Percentiles rank a stretch among this genome's conserved stretches.
These are phyloP conservation scores for Megathymus violae DNA, from an alignment of 1,140 invertebrate species.

Conservation along the genomic window DNA sequence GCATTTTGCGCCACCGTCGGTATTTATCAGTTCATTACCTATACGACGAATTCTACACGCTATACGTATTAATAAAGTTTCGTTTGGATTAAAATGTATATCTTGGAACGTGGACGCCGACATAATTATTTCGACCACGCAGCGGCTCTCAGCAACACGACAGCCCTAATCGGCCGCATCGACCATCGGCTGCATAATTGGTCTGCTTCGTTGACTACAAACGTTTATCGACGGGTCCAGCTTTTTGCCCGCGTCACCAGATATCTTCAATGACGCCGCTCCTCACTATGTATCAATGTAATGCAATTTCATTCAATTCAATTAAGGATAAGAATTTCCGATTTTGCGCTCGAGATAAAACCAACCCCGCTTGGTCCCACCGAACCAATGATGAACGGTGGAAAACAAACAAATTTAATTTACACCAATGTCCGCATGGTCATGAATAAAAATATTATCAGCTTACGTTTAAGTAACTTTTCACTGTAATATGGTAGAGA, in stretches of 20 bases:
- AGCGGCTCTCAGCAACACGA: background rate
- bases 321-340: constrained; percentile 29
- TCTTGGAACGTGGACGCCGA: background rate
- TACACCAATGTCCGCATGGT: constrained; percentile 7
- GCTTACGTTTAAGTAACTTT: background rate
- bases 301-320: constrained; percentile 35
- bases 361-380: background rate
- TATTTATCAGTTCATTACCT: no score
- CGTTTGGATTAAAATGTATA: background rate
- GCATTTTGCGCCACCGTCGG: no score
- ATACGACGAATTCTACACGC: background rate
- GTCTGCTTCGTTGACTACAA: constrained; percentile 9
- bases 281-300: constrained; percentile 32
- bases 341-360: constrained; percentile 29
- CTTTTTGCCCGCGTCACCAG: constrained; percentile 23
- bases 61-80: background rate
- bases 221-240: constrained; percentile 21
- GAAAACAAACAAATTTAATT: constrained; percentile 18
- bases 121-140: constrained; percentile 6
- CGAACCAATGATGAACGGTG: constrained; percentile 8
- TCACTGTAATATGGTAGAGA: background rate
- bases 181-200: constrained; percentile 25
- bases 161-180: constrained; percentile 6
- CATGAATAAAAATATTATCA: background rate
- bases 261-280: constrained; percentile 31